These are phyloP conservation scores for Python bivittatus DNA, from an alignment of 2,113 vertebrate species.

Conservation along the genomic window DNA sequence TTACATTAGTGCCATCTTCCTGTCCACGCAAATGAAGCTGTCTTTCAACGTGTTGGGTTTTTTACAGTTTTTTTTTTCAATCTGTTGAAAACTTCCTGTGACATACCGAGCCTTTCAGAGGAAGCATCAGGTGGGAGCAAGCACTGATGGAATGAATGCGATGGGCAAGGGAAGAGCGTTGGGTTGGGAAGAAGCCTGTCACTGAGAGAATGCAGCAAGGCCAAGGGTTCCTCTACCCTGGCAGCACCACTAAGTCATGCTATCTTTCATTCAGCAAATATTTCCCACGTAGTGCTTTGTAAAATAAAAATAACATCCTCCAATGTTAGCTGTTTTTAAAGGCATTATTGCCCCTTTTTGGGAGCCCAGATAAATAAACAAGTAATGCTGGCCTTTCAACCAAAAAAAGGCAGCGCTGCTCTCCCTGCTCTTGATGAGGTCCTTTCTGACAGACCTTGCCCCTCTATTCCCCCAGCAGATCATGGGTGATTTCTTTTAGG, in stretches of 20 bases:
- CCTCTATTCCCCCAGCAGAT: background rate
- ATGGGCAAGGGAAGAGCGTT: background rate
- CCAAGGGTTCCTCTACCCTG: background rate
- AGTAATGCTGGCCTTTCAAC: background rate
- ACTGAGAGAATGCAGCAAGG: background rate
- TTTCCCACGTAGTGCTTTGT: background rate
- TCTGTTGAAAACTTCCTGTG: background rate
- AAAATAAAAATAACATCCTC: background rate
- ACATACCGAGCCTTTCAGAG: background rate
- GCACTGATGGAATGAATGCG: background rate
- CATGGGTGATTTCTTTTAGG: background rate
- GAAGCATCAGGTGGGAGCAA: background rate
- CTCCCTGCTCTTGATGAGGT: background rate
- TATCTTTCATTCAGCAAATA: background rate
- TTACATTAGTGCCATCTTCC: background rate
- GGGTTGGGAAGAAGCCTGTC: background rate
- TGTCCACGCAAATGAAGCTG: background rate
- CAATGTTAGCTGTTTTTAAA: background rate
- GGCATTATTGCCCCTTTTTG: background rate
- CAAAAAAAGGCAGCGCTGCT: background rate
- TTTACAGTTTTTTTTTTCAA: background rate
- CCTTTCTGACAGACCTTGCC: background rate
- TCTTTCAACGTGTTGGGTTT: background rate
- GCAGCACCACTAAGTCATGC: background rate
- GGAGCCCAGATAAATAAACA: background rate